A percentile compares a stretch with the other conserved stretches of the same genome.
phyloP scores from a whole-genome alignment of 2,888 invertebrate genomes.

The Andrena flavipes region DNA sequence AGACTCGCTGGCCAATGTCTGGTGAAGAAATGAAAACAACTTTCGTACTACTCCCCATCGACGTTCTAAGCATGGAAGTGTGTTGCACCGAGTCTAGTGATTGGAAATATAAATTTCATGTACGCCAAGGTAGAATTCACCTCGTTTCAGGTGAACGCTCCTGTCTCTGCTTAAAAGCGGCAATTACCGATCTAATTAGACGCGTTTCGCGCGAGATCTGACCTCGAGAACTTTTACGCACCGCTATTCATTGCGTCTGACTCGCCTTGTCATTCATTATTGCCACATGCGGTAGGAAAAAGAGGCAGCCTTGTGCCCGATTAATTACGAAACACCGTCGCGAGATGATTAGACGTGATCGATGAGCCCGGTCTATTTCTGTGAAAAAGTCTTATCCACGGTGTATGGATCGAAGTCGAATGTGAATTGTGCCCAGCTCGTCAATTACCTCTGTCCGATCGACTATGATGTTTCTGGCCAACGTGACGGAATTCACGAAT shows the following conservation, averaged over 20 bases:
- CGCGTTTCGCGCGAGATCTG: slow-evolving; percentile 6
- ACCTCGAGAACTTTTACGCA: slow-evolving; percentile 26
- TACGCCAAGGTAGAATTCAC: background rate
- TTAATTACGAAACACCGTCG: slow-evolving; percentile 8
- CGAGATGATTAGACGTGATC: background rate
- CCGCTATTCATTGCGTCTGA: background rate
- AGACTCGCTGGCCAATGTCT: slow-evolving; percentile 77
- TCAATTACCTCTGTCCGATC: slow-evolving; percentile 81
- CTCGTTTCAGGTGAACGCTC: background rate
- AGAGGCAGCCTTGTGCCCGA: slow-evolving; percentile 27
- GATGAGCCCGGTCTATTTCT: background rate
- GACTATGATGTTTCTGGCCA: slow-evolving; percentile 81
- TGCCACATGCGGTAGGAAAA: slow-evolving; percentile 27
- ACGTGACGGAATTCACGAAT: slow-evolving; percentile 81
- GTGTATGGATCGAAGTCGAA: background rate
- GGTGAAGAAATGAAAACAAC: slow-evolving; percentile 10
- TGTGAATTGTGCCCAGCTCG: slow-evolving; percentile 3
- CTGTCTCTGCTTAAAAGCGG: background rate
- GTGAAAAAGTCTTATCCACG: background rate
- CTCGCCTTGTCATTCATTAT: slow-evolving; percentile 18
- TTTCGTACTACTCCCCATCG: background rate
- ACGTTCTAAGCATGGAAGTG: background rate
- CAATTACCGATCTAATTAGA: background rate
- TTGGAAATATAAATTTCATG: background rate
- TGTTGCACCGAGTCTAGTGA: background rate